These are phyloP conservation scores for Silurus lanzhouensis DNA, from an alignment of 2,797 vertebrate genomes.

Conservation along the genomic window DNA sequence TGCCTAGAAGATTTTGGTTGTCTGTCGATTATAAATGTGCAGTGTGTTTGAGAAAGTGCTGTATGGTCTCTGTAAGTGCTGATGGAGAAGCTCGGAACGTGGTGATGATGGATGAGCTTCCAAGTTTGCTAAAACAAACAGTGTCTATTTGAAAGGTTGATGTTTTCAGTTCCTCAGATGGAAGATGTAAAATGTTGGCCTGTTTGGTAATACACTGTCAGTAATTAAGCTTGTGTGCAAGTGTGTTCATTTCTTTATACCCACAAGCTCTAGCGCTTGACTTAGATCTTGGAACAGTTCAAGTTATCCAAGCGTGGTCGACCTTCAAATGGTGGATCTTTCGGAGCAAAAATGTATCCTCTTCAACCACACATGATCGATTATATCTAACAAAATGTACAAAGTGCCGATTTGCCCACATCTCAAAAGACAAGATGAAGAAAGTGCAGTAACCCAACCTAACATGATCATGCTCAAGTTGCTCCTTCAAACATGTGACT, in stretches of 20 bases:
- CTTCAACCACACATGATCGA: background rate
- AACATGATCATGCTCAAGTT: background rate
- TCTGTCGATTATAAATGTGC: background rate
- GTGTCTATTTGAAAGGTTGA: background rate
- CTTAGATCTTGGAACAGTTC: conserved; percentile 53
- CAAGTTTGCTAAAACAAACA: background rate
- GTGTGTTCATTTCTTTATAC: background rate
- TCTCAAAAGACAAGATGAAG: too few species aligned
- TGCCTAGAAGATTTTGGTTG: conserved; percentile 1
- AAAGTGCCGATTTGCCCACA: background rate
- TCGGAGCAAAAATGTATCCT: background rate
- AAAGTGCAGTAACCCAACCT: background rate
- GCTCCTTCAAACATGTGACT: background rate
- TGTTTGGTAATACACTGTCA: conserved; percentile 20
- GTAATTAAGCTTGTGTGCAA: background rate
- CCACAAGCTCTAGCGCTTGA: background rate
- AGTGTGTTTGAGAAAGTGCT: conserved; percentile 59
- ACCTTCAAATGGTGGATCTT: background rate
- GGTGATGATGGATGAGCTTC: background rate
- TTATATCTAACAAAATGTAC: background rate
- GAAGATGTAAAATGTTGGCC: background rate
- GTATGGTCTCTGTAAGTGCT: conserved; percentile 62
- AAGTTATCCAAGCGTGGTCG: background rate
- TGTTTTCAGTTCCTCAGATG: background rate
- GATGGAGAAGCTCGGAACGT: conserved; percentile 36